phyloP scores from a whole-genome alignment of 2,797 vertebrate genomes.

The Garrulus glandarius region DNA sequence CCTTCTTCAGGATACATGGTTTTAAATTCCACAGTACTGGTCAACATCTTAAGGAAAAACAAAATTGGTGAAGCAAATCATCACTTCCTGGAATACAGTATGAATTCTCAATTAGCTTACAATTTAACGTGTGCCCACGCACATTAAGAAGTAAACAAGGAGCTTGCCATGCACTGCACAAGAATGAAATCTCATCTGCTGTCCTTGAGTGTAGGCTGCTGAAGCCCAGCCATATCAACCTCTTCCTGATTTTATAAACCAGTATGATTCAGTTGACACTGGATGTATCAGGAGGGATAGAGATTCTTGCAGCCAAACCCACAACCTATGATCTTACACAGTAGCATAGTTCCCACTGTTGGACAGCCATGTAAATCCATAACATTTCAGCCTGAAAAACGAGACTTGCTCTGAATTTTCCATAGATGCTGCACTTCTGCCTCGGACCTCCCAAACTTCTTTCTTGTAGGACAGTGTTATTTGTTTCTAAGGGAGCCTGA shows the following conservation, averaged over 20 bases:
- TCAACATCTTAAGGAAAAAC: conserved; percentile 45
- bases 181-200: not conserved
- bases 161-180: not conserved
- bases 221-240: not conserved
- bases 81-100: conserved; percentile 7
- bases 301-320: not conserved
- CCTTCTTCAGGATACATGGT: conserved; percentile 13
- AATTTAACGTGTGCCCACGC: not conserved
- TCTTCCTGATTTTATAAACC: not conserved
- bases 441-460: not conserved
- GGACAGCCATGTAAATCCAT: not conserved
- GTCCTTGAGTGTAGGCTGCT: not conserved
- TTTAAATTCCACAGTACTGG: conserved; percentile 41
- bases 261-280: not conserved
- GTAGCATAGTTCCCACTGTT: not conserved
- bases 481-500: conserved; percentile 6
- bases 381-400: not conserved
- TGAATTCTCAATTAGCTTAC: conserved; percentile 5
- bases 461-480: not conserved
- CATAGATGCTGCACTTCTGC: not conserved
- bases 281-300: not conserved
- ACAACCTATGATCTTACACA: not conserved
- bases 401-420: not conserved
- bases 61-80: not conserved
- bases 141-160: not conserved